Conservation (phyloP, 2,113 vertebrate genomes). For the Silurus asotus region DNA sequence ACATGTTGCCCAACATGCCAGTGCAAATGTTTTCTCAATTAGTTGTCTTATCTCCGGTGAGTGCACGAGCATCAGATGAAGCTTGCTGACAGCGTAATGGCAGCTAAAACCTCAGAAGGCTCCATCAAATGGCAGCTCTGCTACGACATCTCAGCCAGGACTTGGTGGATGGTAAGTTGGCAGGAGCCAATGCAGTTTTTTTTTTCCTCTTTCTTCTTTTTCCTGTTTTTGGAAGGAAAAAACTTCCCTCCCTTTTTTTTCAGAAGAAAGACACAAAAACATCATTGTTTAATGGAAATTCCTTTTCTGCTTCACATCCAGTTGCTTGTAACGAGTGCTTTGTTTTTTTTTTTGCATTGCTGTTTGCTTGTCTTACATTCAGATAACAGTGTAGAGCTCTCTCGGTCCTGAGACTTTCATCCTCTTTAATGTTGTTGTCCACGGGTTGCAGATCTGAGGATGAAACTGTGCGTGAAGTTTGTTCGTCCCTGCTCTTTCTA, state of each 20-base stretch:
- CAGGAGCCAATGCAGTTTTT: conserved; percentile 79
- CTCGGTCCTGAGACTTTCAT: conserved; percentile 56
- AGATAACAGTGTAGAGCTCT: conserved; percentile 61
- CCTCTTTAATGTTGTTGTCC: conserved; percentile 39
- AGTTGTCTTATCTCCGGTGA: conserved; percentile 97
- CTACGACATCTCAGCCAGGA: conserved; percentile 99
- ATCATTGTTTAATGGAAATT: conserved; percentile 42
- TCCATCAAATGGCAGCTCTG: conserved; percentile 99
- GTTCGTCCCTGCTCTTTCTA: conserved; percentile 15
- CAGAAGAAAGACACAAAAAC: conserved; percentile 40
- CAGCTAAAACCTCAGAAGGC: conserved; percentile 96
- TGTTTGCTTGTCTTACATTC: conserved; percentile 76
- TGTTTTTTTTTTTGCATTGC: conserved; percentile 37
- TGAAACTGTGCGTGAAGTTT: conserved; percentile 37
- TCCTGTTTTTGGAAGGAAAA: conserved; percentile 58
- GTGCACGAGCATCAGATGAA: conserved; percentile 93
- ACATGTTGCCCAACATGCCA: conserved; percentile 99
- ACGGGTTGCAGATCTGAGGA: conserved; percentile 34
- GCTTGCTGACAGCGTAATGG: conserved; percentile 98
- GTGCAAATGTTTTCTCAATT: conserved; percentile 98
- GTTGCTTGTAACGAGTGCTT: conserved; percentile 69
- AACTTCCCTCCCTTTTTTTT: conserved; percentile 73
- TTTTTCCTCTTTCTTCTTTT: conserved; percentile 64
- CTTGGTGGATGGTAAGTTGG: conserved; percentile 99
- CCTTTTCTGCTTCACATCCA: conserved; percentile 75